Evolutionary conservation across 2,113 vertebrate species (phyloP).

Genomic region (Zapus hudsonius): DNA sequence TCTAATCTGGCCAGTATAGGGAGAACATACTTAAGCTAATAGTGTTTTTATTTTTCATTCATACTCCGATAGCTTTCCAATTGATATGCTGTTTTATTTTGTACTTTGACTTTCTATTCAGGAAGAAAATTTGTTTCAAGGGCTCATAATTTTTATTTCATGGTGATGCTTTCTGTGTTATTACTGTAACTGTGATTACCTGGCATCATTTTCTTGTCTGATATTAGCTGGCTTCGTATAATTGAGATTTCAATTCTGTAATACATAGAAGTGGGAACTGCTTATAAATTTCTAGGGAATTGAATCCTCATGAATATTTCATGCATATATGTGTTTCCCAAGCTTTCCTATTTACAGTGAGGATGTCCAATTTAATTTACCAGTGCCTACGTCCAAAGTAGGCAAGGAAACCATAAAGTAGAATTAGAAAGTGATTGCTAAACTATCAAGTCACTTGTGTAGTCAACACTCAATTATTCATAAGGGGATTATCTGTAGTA

Average conservation of each 20-base stretch:
- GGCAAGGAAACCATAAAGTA: conserved; percentile 73
- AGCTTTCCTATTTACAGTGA: conserved; percentile 73
- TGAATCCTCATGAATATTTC: conserved; percentile 79
- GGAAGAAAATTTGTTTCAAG: conserved; percentile 62
- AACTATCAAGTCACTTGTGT: conserved; percentile 71
- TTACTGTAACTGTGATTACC: conserved; percentile 71
- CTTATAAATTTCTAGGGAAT: conserved; percentile 72
- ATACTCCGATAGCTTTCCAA: conserved; percentile 52
- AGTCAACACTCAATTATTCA: conserved; percentile 71
- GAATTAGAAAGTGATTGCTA: conserved; percentile 77
- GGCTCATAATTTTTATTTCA: conserved; percentile 73
- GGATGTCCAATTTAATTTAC: conserved; percentile 78
- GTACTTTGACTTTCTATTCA: conserved; percentile 69
- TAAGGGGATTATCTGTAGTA: conserved; percentile 59
- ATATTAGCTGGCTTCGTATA: conserved; percentile 76
- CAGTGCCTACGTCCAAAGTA: conserved; percentile 65
- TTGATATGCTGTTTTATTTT: conserved; percentile 67
- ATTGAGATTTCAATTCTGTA: conserved; percentile 76
- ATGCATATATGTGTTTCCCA: conserved; percentile 66
- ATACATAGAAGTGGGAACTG: conserved; percentile 59
- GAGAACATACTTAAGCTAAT: not conserved
- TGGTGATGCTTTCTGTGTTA: conserved; percentile 65
- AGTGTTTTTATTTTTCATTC: not conserved
- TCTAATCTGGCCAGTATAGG: not conserved
- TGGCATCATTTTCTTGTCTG: conserved; percentile 70